These are phyloP conservation scores for Gibbula magus DNA, from an alignment of 2,888 invertebrate species.

Conservation along the genomic window DNA sequence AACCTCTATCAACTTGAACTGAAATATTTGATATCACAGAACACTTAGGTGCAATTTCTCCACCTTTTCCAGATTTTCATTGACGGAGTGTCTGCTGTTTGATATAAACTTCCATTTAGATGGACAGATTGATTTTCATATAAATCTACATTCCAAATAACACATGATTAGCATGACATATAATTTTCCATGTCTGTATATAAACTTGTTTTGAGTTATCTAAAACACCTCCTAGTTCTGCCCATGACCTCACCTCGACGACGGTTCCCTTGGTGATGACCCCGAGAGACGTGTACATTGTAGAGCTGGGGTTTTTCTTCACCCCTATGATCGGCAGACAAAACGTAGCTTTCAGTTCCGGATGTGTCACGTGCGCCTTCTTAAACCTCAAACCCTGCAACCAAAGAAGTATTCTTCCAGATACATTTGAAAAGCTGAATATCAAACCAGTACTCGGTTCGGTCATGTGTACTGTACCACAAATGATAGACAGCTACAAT, in stretches of 20 bases:
- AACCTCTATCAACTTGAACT: too few species aligned
- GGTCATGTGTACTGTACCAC: too few species aligned
- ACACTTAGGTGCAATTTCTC: too few species aligned
- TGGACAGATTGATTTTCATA: too few species aligned
- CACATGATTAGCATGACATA: background rate
- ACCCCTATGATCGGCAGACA: conserved; percentile 97
- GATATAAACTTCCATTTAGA: too few species aligned
- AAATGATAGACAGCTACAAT: too few species aligned
- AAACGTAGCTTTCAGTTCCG: conserved; percentile 98
- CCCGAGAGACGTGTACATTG: conserved; percentile 96
- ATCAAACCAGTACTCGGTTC: too few species aligned
- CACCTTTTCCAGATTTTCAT: too few species aligned
- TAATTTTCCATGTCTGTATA: background rate
- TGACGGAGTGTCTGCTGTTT: too few species aligned
- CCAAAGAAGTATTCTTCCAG: background rate
- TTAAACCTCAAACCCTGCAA: conserved; percentile 88
- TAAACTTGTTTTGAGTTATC: background rate
- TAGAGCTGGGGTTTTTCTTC: conserved; percentile 98
- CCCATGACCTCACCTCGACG: conserved; percentile 81
- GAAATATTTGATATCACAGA: too few species aligned
- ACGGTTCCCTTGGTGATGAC: conserved; percentile 99
- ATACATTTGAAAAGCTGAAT: too few species aligned
- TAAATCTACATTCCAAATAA: background rate
- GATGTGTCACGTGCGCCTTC: conserved; percentile 99
- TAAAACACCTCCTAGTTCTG: conserved; percentile 11